phyloP scores from a whole-genome alignment of 2,888 invertebrate genomes.

The Embidobia sp. region DNA sequence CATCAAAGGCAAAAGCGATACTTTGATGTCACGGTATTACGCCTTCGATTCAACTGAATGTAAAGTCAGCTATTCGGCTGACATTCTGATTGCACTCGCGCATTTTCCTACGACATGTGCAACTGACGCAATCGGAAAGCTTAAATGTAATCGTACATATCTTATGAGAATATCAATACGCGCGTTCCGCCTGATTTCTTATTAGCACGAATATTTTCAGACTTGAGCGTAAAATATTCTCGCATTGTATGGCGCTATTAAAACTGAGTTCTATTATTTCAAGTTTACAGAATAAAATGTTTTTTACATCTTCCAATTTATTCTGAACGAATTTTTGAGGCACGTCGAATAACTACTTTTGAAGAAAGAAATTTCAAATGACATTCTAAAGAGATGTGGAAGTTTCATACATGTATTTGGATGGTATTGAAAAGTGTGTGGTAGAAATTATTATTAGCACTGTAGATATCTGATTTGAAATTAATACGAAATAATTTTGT shows the following conservation, averaged over 20 bases:
- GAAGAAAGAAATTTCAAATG: no score
- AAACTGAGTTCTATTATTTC: conserved; percentile 6
- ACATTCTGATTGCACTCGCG: conserved; percentile 50
- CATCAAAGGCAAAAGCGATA: conserved; percentile 35
- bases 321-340: no score
- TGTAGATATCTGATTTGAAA: no score
- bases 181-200: conserved; percentile 18
- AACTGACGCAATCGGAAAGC: conserved; percentile 51
- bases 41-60: conserved; percentile 38
- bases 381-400: no score
- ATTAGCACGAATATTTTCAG: conserved; percentile 21
- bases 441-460: no score
- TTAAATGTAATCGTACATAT: conserved; percentile 44
- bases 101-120: conserved; percentile 52
- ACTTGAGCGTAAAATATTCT: not conserved
- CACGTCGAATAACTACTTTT: no score
- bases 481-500: no score
- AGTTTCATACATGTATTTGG: no score
- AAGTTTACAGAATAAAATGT: no score
- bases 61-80: conserved; percentile 42
- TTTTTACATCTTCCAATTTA: no score
- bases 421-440: no score
- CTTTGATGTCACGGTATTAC: conserved; percentile 56
- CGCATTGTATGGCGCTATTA: not conserved
- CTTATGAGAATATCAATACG: conserved; percentile 44